These are phyloP conservation scores for Danio albolineatus DNA, from an alignment of 2,797 vertebrate species.

Conservation along the genomic window DNA sequence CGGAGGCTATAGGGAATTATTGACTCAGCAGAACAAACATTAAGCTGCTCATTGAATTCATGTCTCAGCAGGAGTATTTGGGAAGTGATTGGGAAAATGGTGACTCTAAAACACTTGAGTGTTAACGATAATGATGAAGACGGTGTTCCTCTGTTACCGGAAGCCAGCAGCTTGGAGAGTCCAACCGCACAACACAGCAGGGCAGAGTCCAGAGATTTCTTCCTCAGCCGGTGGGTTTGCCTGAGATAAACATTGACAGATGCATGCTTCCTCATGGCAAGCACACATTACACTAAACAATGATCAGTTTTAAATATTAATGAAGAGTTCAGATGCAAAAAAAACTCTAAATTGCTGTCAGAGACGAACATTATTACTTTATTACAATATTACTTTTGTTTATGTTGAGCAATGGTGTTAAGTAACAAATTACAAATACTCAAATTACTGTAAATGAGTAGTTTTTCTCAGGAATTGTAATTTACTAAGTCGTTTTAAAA, in stretches of 20 bases:
- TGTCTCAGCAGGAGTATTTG: neutral
- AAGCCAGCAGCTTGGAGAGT: constrained; percentile 53
- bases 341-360: too few species aligned
- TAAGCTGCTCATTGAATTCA: neutral
- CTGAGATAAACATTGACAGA: neutral
- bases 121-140: constrained; percentile 64
- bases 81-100: constrained; percentile 62
- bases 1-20: neutral
- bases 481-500: too few species aligned
- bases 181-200: constrained; percentile 53
- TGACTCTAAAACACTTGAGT: constrained; percentile 70
- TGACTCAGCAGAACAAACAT: neutral
- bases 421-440: too few species aligned
- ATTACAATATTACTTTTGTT: too few species aligned
- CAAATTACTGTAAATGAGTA: too few species aligned
- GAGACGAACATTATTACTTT: too few species aligned
- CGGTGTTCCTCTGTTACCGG: constrained; percentile 64
- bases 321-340: too few species aligned
- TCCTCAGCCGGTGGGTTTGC: constrained; percentile 71
- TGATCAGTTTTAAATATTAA: too few species aligned
- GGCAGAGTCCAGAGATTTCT: constrained; percentile 63
- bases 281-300: neutral
- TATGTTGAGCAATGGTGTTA: too few species aligned
- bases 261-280: neutral
- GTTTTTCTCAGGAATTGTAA: too few species aligned